Evolutionary conservation across 2,113 vertebrate genomes (phyloP), one percentile per base, ranked within the genome.

Genomic region (Cyprinodon variegatus): DNA sequence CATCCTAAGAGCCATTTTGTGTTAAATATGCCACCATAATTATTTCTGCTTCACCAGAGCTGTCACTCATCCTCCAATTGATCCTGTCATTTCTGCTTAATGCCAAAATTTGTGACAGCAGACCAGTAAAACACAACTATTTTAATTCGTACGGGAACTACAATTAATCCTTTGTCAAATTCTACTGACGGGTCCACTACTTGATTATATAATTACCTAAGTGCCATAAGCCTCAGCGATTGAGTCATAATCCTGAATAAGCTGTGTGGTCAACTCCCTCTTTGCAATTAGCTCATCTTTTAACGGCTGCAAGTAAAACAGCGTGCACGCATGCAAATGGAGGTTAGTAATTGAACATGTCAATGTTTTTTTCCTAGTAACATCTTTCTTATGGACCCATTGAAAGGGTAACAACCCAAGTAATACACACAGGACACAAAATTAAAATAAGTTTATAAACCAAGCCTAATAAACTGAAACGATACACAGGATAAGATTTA

Each of bases 171-270:
- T 86, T 78, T 87, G 84, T 89, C 88, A 68, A 85, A 86, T 92
- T 88, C 87, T 92, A 92, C 90, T 93, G 91, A 92, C 90, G 91
- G 72, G 83, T 92, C 88, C 91, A 83, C 85, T 88, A 74, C 92
- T 91, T 93, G 92, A 93, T 92, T 93, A 91, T 92, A 94, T 93
- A 93, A 94, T 94, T 93, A 93, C 85, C 90, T 89, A 83, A 93
- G 86, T 83, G 72, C 78, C 87, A 84, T 91, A 92, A 94, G 86
- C 92, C 81, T 75, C 77, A 50, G 12, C 86, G 92, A 94, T 93
- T 91, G 90, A 94, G 92, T 91, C 88, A 91, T 94, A 95, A 94
- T 93, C 91, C 87, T 78, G 77, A 91, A 86, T 87, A 90, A 90
- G 85, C 75, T 85, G 88, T 87, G 82, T 66, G 89, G 90, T 86